Evolutionary conservation across 2,797 vertebrate genomes (phyloP).

Genomic region (Poeciliopsis infans): DNA sequence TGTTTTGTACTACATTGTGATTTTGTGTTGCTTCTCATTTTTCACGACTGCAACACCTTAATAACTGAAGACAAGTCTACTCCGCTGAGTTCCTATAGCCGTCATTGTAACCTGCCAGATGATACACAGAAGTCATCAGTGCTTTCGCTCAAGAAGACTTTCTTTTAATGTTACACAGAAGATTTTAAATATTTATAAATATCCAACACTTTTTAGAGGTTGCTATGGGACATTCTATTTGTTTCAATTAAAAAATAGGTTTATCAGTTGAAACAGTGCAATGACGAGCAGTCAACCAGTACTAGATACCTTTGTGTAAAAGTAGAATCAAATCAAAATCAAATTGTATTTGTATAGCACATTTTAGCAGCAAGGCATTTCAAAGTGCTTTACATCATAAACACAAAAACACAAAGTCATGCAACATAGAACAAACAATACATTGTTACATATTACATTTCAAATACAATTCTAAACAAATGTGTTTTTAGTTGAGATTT

Average conservation of each 20-base stretch:
- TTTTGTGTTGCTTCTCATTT: conserved; percentile 1
- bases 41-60: conserved; percentile 21
- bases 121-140: neutral
- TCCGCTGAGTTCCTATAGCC: neutral
- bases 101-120: neutral
- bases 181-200: neutral
- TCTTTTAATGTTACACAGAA: neutral
- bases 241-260: neutral
- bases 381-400: no score
- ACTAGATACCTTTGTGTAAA: neutral
- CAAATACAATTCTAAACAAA: no score
- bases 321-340: neutral
- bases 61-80: conserved; percentile 15
- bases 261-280: neutral
- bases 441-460: no score
- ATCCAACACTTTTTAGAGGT: neutral
- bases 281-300: neutral
- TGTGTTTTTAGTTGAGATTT: no score
- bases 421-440: no score
- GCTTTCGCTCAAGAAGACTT: neutral
- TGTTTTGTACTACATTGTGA: conserved; percentile 22
- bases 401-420: no score
- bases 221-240: neutral
- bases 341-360: no score
- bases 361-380: no score